Evolutionary conservation across 2,113 vertebrate genomes (phyloP).

Genomic region (Suricata suricatta): DNA sequence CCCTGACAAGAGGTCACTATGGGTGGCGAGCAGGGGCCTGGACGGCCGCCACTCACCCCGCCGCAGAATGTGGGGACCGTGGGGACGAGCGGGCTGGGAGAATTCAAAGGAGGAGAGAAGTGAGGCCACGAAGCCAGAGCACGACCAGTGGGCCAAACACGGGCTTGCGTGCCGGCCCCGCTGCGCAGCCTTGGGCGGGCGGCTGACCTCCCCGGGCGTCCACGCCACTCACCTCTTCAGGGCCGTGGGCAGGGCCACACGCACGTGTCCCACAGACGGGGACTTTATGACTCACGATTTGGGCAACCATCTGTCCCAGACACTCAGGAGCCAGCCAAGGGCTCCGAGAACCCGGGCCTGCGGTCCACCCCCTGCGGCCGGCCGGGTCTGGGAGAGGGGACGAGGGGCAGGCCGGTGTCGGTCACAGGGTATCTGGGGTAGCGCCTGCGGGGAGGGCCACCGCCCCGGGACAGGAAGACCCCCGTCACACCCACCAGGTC

Average conservation of each 20-base stretch:
- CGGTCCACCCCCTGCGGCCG: not conserved
- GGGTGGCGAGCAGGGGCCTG: not conserved
- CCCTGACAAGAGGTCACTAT: fast-evolving
- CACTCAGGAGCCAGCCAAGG: not conserved
- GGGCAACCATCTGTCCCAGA: not conserved
- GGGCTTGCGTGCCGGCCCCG: fast-evolving
- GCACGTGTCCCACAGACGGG: fast-evolving
- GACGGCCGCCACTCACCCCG: not conserved
- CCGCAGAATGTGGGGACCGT: not conserved
- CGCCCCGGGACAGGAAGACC: not conserved
- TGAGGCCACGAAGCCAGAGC: not conserved
- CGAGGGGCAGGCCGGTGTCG: not conserved
- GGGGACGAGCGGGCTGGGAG: not conserved
- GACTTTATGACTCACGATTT: too few relatives aligned
- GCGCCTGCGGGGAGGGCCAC: not conserved
- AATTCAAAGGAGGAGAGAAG: not conserved
- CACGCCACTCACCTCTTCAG: not conserved
- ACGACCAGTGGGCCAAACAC: fast-evolving
- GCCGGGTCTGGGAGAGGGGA: not conserved
- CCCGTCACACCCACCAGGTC: not conserved
- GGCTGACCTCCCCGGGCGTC: not conserved
- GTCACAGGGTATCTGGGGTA: not conserved
- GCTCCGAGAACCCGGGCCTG: not conserved
- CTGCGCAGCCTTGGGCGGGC: not conserved
- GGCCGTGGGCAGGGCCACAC: fast-evolving